These are phyloP conservation scores for Rallus limicola DNA, from an alignment of 2,113 vertebrate genomes.

Conservation along the genomic window DNA sequence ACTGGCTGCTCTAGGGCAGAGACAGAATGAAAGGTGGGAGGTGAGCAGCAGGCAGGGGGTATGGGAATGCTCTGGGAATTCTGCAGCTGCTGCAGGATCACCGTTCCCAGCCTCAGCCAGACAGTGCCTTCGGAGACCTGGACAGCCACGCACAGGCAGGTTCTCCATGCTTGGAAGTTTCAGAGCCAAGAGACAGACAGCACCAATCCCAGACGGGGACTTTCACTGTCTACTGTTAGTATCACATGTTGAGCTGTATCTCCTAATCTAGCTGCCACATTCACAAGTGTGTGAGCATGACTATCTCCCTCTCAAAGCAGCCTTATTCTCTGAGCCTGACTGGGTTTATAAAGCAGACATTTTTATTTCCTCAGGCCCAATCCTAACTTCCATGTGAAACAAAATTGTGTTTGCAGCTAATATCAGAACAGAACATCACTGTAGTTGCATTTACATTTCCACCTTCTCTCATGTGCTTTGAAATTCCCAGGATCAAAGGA, in stretches of 20 bases:
- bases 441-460: not conserved
- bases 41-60: rapidly evolving
- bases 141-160: rapidly evolving
- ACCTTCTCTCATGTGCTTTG: not conserved
- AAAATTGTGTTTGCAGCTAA: not conserved
- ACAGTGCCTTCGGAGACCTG: not conserved
- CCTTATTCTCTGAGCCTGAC: not conserved
- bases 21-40: not conserved
- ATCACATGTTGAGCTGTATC: not conserved
- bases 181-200: not conserved
- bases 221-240: not conserved
- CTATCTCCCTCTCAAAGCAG: not conserved
- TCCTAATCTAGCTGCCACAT: not conserved
- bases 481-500: not conserved
- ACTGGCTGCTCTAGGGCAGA: not conserved
- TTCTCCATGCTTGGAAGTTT: not conserved
- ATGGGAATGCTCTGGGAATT: not conserved
- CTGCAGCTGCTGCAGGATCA: not conserved
- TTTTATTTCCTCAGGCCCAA: not conserved
- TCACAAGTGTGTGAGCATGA: not conserved
- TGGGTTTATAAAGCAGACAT: not conserved
- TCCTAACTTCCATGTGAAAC: not conserved
- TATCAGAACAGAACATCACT: not conserved
- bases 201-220: not conserved
- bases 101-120: rapidly evolving